These are phyloP conservation scores for Enteromius unitaeniatus DNA, from an alignment of 2,797 vertebrate genomes.

Conservation along the genomic window DNA sequence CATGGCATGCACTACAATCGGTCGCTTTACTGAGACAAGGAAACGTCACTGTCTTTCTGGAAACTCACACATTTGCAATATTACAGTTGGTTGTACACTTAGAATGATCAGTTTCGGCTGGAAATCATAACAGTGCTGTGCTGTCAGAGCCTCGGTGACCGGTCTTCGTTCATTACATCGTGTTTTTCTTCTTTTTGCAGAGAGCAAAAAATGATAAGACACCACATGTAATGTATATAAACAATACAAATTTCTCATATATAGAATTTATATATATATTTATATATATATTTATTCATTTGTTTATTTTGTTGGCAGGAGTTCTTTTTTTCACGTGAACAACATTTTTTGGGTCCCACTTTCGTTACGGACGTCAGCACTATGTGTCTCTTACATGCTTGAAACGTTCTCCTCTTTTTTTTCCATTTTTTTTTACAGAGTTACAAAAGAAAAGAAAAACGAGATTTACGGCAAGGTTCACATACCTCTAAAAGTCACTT, in stretches of 20 bases:
- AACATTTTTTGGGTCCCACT: constrained; percentile 81
- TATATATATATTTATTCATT: constrained; percentile 66
- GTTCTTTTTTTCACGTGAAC: constrained; percentile 81
- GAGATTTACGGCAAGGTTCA: constrained; percentile 85
- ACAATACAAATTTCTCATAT: constrained; percentile 88
- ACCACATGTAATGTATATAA: constrained; percentile 94
- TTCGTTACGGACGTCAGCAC: constrained; percentile 73
- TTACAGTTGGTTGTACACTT: constrained; percentile 71
- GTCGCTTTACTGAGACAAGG: constrained; percentile 75
- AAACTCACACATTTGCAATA: constrained; percentile 64
- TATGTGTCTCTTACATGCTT: constrained; percentile 82
- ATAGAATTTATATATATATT: constrained; percentile 62
- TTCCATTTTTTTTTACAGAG: constrained; percentile 77
- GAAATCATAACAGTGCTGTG: constrained; percentile 66
- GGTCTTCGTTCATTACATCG: constrained; percentile 65
- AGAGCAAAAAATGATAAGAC: constrained; percentile 86
- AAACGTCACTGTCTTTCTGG: constrained; percentile 69
- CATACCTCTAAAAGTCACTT: constrained; percentile 95
- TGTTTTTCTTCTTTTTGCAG: constrained; percentile 80
- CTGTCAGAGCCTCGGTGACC: constrained; percentile 63
- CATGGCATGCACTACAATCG: constrained; percentile 82
- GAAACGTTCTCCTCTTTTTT: constrained; percentile 76
- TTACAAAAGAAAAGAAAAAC: constrained; percentile 72
- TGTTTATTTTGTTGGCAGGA: constrained; percentile 81
- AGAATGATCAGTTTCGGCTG: constrained; percentile 69